These are phyloP conservation scores for Cossypha dichroa DNA, from an alignment of 2,797 vertebrate species.

Conservation along the genomic window DNA sequence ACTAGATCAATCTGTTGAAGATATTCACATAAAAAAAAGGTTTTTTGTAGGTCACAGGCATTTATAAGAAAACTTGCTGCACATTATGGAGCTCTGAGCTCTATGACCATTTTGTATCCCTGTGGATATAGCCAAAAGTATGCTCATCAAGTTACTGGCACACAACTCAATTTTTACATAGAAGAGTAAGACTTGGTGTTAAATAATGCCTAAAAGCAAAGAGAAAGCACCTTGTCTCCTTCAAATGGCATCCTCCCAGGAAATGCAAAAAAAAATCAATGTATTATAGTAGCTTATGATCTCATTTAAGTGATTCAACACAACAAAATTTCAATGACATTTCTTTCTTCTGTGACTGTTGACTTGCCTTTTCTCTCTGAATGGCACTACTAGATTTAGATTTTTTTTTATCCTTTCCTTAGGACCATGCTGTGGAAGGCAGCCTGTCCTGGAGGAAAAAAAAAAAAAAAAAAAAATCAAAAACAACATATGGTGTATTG, in stretches of 20 bases:
- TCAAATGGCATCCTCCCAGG: constrained; percentile 24
- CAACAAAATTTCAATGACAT: constrained; percentile 43
- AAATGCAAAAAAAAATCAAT: constrained; percentile 32
- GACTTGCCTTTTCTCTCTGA: not conserved
- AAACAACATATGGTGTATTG: not conserved
- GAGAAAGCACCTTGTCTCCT: constrained; percentile 24
- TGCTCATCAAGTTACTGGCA: not conserved
- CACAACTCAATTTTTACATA: not conserved
- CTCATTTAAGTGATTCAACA: constrained; percentile 45
- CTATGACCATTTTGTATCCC: not conserved
- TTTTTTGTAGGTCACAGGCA: constrained; percentile 6
- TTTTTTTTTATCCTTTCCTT: not conserved
- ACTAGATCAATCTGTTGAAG: constrained; percentile 10
- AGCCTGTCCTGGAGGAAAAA: not conserved
- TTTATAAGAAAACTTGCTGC: constrained; percentile 4
- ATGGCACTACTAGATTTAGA: not conserved
- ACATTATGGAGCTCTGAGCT: not conserved
- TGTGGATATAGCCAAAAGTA: not conserved
- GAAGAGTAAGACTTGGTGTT: constrained; percentile 20
- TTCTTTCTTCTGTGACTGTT: not conserved
- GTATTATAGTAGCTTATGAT: constrained; percentile 15
- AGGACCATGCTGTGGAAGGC: not conserved
- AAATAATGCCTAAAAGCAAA: constrained; percentile 48
- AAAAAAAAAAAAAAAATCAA: not conserved
- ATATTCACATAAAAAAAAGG: not conserved